phyloP scores from a whole-genome alignment of 2,797 vertebrate species.

The Borostomias antarcticus region DNA sequence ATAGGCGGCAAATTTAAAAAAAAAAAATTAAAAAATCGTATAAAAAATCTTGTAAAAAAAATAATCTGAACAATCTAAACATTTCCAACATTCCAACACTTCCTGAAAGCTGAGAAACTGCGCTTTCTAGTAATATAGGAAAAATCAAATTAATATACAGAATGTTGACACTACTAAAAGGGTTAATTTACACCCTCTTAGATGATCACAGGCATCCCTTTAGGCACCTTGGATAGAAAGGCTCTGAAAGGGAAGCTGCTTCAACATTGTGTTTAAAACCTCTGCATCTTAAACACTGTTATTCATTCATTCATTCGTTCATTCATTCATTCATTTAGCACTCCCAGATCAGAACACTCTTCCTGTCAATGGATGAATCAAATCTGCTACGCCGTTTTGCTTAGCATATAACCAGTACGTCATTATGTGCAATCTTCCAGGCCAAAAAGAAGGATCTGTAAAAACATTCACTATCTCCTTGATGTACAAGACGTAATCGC shows the following conservation, averaged over 20 bases:
- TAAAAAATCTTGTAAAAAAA: too few relatives aligned
- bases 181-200: neutral
- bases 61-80: too few relatives aligned
- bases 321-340: too few relatives aligned
- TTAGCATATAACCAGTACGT: conserved; percentile 54
- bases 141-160: too few relatives aligned
- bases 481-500: conserved; percentile 70
- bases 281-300: neutral
- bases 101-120: too few relatives aligned
- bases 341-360: conserved; percentile 50
- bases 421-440: conserved; percentile 35
- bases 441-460: neutral
- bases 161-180: too few relatives aligned
- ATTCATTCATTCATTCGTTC: too few relatives aligned
- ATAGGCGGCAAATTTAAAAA: too few relatives aligned
- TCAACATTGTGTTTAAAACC: neutral
- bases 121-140: too few relatives aligned
- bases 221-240: neutral
- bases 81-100: too few relatives aligned
- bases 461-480: conserved; percentile 34
- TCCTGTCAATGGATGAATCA: conserved; percentile 61
- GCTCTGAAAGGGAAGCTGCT: conserved; percentile 58
- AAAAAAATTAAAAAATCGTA: too few relatives aligned
- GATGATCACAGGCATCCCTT: neutral
- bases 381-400: conserved; percentile 58